A percentile compares a stretch with the other conserved stretches of the same genome.
phyloP scores from a whole-genome alignment of 2,113 vertebrate species.

The Pundamilia nyererei region DNA sequence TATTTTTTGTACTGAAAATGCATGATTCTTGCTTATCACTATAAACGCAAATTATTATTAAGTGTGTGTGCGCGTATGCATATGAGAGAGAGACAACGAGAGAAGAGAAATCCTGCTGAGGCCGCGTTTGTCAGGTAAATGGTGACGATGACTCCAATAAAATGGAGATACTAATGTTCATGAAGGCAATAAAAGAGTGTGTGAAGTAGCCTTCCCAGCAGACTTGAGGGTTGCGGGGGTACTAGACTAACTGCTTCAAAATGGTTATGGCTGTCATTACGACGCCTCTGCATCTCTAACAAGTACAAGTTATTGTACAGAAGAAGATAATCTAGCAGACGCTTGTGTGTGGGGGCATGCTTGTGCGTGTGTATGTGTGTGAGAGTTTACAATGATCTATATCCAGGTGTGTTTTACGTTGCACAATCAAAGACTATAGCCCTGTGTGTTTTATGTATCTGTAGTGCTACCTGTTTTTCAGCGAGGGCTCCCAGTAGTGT shows the following conservation, averaged over 20 bases:
- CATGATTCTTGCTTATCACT: neutral
- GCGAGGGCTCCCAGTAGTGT: conserved; percentile 48
- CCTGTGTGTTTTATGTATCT: conserved; percentile 31
- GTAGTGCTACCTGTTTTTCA: conserved; percentile 36
- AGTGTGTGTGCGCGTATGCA: neutral
- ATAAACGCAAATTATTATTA: neutral
- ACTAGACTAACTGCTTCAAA: conserved; percentile 40
- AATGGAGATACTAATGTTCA: conserved; percentile 48
- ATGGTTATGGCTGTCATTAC: conserved; percentile 60
- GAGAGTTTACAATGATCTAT: conserved; percentile 7
- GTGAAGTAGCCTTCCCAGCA: conserved; percentile 38
- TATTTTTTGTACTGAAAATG: neutral
- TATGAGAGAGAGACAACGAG: neutral
- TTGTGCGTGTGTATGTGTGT: neutral
- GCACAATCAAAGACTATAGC: conserved; percentile 35
- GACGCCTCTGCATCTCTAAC: conserved; percentile 53
- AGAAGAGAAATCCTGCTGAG: conserved; percentile 13
- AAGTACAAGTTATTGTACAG: conserved; percentile 47
- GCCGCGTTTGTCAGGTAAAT: conserved; percentile 46
- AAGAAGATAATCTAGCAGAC: conserved; percentile 45
- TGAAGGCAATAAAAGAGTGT: conserved; percentile 55
- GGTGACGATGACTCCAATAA: conserved; percentile 41
- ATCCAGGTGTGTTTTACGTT: conserved; percentile 36
- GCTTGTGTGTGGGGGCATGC: conserved; percentile 1
- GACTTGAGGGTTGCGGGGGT: conserved; percentile 33